Conservation (phyloP, 2,113 vertebrate species). For the Illadopsis cleaveri region DNA sequence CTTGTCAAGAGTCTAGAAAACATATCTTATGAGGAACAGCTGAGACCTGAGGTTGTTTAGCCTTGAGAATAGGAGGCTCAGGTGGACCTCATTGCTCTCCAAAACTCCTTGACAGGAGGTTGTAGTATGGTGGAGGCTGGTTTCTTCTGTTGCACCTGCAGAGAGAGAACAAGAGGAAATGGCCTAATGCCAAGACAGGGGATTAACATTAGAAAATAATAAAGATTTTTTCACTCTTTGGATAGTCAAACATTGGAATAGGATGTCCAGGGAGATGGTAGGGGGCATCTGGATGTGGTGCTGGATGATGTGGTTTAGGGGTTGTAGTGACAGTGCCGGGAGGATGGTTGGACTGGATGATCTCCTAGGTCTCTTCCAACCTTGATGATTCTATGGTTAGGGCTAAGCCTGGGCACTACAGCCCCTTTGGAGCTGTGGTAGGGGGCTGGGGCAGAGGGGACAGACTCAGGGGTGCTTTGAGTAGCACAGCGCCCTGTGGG, state of each 20-base stretch:
- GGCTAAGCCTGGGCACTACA: background rate
- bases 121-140: background rate
- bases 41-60: background rate
- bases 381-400: background rate
- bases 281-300: background rate
- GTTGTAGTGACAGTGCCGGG: background rate
- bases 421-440: background rate
- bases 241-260: background rate
- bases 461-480: fast-evolving
- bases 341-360: background rate
- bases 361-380: background rate
- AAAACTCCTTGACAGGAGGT: background rate
- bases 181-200: background rate
- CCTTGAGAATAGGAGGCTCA: background rate
- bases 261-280: background rate
- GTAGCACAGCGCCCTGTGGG: background rate
- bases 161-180: background rate
- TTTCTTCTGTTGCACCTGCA: background rate
- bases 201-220: background rate
- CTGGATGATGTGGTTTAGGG: background rate
- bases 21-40: background rate
- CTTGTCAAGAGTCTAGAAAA: background rate
- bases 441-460: background rate
- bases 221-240: background rate
- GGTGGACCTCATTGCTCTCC: background rate